A percentile compares a stretch with the other conserved stretches of the same genome.
Conservation (phyloP, 2,888 invertebrate species). For the Serrognathus titanus region DNA sequence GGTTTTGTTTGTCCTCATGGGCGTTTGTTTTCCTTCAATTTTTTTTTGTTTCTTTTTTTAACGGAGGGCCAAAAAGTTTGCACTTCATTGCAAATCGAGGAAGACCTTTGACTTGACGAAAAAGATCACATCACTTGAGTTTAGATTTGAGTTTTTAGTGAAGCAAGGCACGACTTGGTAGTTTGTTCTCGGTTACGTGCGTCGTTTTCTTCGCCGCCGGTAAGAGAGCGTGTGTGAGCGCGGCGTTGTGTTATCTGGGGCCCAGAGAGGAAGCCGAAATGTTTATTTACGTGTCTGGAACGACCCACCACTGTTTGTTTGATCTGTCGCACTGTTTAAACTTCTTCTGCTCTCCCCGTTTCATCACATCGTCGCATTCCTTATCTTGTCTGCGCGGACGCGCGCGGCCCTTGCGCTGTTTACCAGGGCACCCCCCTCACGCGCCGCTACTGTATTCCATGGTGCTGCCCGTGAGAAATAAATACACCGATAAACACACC, state of each 20-base stretch:
- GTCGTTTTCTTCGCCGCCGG: not conserved
- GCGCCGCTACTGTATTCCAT: not conserved
- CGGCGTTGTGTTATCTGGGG: not conserved
- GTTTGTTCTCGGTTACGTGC: too few species aligned
- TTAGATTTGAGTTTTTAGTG: too few species aligned
- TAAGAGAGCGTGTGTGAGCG: not conserved
- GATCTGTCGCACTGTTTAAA: conserved; percentile 1
- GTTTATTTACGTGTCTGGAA: not conserved
- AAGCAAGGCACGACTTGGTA: too few species aligned
- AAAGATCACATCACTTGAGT: too few species aligned
- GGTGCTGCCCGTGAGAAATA: not conserved
- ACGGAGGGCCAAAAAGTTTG: too few species aligned
- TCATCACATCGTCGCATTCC: not conserved
- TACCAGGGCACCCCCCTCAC: not conserved
- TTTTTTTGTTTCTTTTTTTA: too few species aligned
- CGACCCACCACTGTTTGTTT: not conserved
- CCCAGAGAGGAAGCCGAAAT: not conserved
- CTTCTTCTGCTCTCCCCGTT: conserved; percentile 1
- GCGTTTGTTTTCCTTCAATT: too few species aligned
- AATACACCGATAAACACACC: not conserved
- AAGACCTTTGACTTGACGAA: too few species aligned
- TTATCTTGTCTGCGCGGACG: not conserved
- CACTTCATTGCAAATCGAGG: too few species aligned
- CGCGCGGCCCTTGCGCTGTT: not conserved
- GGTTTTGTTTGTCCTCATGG: too few species aligned